Evolutionary conservation across 2,113 vertebrate genomes (phyloP).

Genomic region (Rallus limicola): DNA sequence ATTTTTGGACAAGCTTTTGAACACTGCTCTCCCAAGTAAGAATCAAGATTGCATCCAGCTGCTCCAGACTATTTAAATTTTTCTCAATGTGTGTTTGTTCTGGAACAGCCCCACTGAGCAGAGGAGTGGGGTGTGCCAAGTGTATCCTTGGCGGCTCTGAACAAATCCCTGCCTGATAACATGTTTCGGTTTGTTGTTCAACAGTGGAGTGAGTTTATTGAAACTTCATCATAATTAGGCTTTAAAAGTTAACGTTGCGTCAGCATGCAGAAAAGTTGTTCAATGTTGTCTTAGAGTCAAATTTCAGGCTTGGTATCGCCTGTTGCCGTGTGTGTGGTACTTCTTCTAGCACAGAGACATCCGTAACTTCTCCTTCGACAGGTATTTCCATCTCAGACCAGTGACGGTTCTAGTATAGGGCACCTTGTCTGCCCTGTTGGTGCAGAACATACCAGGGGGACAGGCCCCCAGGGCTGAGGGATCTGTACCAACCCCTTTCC

Average conservation of each 20-base stretch:
- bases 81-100: conserved; percentile 20
- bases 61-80: conserved; percentile 37
- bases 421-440: background rate
- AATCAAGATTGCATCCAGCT: conserved; percentile 47
- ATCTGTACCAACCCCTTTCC: background rate
- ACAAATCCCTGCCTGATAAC: conserved; percentile 29
- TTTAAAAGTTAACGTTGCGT: background rate
- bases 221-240: conserved; percentile 9
- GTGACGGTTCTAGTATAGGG: background rate
- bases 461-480: background rate
- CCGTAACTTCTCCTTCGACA: background rate
- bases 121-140: conserved; percentile 11
- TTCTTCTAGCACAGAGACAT: background rate
- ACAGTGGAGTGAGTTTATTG: conserved; percentile 18
- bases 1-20: background rate
- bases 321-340: background rate
- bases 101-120: conserved; percentile 13
- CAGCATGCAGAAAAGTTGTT: background rate
- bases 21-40: background rate
- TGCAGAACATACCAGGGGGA: background rate
- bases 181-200: conserved; percentile 29
- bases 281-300: background rate
- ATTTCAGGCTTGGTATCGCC: background rate
- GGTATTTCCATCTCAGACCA: background rate
- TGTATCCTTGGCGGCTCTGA: conserved; percentile 22